Evolutionary conservation across 2,113 vertebrate genomes (phyloP).

Genomic region (Erythrolamprus reginae): DNA sequence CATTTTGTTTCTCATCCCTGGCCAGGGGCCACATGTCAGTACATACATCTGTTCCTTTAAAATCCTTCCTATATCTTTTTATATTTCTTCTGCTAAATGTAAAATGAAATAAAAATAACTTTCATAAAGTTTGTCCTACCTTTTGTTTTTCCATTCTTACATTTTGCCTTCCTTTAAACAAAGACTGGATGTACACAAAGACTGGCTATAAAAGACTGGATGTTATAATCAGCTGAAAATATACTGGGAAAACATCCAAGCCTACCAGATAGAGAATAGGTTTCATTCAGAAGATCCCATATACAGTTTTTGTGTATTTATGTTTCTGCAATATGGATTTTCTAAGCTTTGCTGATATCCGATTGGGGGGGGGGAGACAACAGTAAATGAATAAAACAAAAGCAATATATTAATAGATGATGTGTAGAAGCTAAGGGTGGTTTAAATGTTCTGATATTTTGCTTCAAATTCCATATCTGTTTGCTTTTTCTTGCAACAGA

Average conservation of each 20-base stretch:
- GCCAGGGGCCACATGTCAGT: not conserved
- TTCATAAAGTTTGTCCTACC: conserved; percentile 12
- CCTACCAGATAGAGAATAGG: not conserved
- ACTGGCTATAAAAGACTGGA: not conserved
- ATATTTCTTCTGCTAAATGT: not conserved
- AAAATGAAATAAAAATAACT: conserved; percentile 4
- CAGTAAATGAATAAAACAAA: not conserved
- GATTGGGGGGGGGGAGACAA: not conserved
- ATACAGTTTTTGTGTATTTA: not conserved
- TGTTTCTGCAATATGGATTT: not conserved
- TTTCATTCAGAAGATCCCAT: not conserved
- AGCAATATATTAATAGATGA: not conserved
- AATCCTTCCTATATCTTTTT: not conserved
- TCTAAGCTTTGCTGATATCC: not conserved
- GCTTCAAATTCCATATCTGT: not conserved
- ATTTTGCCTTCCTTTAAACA: conserved; percentile 3
- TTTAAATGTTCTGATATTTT: not conserved
- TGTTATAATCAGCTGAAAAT: not conserved
- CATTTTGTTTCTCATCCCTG: not conserved
- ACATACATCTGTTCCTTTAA: not conserved
- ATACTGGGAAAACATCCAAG: not conserved
- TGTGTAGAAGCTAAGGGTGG: not conserved
- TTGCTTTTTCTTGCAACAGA: not conserved
- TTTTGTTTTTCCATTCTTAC: conserved; percentile 4
- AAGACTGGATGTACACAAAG: not conserved